These are phyloP conservation scores for Folsomia manolachei DNA, from an alignment of 2,888 invertebrate genomes.

Conservation along the genomic window DNA sequence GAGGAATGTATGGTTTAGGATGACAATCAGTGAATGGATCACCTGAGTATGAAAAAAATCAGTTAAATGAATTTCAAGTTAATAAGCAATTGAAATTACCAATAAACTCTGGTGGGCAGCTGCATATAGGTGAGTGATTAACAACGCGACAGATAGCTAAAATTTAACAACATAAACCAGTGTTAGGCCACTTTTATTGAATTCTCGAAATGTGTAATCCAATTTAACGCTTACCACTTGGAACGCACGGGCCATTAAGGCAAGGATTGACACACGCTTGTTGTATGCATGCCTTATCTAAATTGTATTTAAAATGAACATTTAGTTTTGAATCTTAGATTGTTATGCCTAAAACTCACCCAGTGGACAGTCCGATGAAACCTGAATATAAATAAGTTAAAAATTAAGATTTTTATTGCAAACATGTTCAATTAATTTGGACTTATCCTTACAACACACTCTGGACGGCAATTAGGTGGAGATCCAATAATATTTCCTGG, in stretches of 20 bases:
- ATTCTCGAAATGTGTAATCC: too few relatives aligned
- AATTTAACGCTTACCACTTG: too few relatives aligned
- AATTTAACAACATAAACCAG: slow-evolving; percentile 71
- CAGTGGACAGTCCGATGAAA: not conserved
- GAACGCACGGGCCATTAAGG: slow-evolving; percentile 54
- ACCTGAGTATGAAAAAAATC: slow-evolving; percentile 24
- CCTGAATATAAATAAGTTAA: not conserved
- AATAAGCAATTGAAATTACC: not conserved
- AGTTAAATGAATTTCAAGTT: not conserved
- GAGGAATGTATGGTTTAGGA: not conserved
- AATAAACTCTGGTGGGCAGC: slow-evolving; percentile 57
- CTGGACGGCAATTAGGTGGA: slow-evolving; percentile 65
- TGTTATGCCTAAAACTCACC: not conserved
- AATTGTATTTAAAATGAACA: slow-evolving; percentile 60
- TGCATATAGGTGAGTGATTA: slow-evolving; percentile 76
- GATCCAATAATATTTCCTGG: slow-evolving; percentile 74
- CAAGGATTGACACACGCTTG: slow-evolving; percentile 85
- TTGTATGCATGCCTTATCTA: slow-evolving; percentile 77
- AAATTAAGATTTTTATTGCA: too few relatives aligned
- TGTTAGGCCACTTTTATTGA: too few relatives aligned
- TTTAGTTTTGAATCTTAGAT: not conserved
- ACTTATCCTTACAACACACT: slow-evolving; percentile 66
- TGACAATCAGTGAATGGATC: slow-evolving; percentile 29
- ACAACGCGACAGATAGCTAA: slow-evolving; percentile 75
- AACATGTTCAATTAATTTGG: not conserved